Evolutionary conservation across 2,888 invertebrate species (phyloP), one percentile per base, ranked within the genome.

Genomic region (Allygus modestus): DNA sequence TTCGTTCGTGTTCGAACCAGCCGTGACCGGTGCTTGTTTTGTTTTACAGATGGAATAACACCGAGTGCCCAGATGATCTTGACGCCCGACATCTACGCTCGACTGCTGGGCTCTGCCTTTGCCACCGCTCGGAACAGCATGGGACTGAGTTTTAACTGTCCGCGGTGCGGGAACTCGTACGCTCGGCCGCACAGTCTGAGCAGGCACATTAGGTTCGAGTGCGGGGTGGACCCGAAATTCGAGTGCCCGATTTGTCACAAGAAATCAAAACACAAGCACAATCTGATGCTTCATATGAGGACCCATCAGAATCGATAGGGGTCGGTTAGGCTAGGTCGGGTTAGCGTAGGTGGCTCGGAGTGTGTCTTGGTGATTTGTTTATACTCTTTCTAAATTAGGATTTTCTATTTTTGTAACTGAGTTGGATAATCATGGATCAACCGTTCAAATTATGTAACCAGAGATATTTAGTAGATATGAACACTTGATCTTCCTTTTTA

Each of bases 191-290:
- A 93, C 87, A 92, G 92, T 33, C 88, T 92, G 17, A 93, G 92
- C 87, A 90, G 93, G 79, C 93, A 93, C 88, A 91, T 93, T 84
- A 91, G 92, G 84, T 93, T 93, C 89, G 93, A 93, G 88, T 93
- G 93, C 87, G 93, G 93, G 0, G 90, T 92, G 82, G 93, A 93
- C 87, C 94, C 94, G 0, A 92, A 92, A 88, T 93, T 93, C 89
- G 92, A 93, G 86, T 94, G 94, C 87, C 92, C 92, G 51, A 91
- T 93, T 88, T 94, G 94, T 89, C 92, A 93, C 88, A 93, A 93
- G 89, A 92, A 92, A 88, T 94, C 91, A 20, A 91, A 92, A 84
- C 91, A 93, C 90, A 92, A 92, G 88, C 92, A 91, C 88, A 92
- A 92, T 88, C 89, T 92, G 33, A 89, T 91, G 84, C 89, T 92